Percentiles rank a stretch among this genome's conserved stretches.
Conservation (phyloP, 2,113 vertebrate species). For the Oryzias woworae region DNA sequence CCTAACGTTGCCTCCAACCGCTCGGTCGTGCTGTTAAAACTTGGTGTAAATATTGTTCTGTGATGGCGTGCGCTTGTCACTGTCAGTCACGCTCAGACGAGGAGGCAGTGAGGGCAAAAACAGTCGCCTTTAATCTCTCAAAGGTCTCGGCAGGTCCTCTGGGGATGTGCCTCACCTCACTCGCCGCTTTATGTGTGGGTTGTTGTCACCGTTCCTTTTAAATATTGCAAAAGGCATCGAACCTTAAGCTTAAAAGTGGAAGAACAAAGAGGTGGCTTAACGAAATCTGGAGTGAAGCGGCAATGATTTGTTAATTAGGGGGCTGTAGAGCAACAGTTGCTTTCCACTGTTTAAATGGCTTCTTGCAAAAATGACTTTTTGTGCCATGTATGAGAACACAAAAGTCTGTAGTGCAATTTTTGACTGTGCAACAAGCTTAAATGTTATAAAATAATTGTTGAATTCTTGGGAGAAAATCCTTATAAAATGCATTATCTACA, state of each 20-base stretch:
- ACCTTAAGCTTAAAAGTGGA: not conserved
- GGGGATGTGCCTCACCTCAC: not conserved
- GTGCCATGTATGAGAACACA: no score
- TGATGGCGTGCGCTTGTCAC: slow-evolving; percentile 41
- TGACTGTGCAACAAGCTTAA: no score
- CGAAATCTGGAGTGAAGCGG: not conserved
- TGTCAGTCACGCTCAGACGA: slow-evolving; percentile 50
- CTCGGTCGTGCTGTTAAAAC: slow-evolving; percentile 34
- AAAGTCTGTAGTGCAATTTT: no score
- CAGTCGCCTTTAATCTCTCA: slow-evolving; percentile 21
- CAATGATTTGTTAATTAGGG: not conserved
- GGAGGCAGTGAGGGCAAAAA: slow-evolving; percentile 16
- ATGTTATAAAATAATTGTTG: no score
- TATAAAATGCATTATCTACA: no score
- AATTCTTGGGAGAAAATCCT: no score
- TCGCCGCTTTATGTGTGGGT: not conserved
- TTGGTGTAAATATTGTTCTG: slow-evolving; percentile 39
- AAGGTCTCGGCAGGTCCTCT: slow-evolving; percentile 8
- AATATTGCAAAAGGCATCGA: not conserved
- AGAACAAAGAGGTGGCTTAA: not conserved
- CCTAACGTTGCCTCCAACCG: slow-evolving; percentile 17
- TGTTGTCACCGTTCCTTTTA: not conserved
- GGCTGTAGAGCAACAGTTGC: not conserved
- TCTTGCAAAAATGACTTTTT: no score
- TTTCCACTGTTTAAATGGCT: not conserved